Evolutionary conservation across 2,797 vertebrate species (phyloP).

Genomic region (Thalassophryne amazonica): DNA sequence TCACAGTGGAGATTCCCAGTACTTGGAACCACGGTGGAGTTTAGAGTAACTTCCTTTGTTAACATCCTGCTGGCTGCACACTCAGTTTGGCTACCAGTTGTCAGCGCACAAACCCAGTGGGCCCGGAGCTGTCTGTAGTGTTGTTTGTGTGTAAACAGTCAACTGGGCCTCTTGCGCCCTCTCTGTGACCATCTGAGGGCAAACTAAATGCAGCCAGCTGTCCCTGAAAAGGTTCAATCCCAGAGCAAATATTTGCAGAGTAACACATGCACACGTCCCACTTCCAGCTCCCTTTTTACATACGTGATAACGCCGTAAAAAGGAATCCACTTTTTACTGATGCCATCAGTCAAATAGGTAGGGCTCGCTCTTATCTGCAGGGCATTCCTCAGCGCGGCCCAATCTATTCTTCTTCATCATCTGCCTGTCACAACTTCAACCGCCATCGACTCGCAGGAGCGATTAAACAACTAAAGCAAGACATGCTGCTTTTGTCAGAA

Average conservation of each 20-base stretch:
- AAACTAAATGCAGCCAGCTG: conserved; percentile 20
- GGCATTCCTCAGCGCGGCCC: conserved; percentile 65
- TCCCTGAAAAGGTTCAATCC: neutral
- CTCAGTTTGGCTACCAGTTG: conserved; percentile 30
- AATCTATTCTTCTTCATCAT: too few relatives aligned
- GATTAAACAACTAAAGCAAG: neutral
- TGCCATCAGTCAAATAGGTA: conserved; percentile 72
- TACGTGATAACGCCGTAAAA: conserved; percentile 36
- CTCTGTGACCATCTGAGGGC: conserved; percentile 30
- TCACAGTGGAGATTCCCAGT: conserved; percentile 1
- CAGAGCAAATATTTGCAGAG: conserved; percentile 33
- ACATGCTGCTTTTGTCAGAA: neutral
- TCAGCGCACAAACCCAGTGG: conserved; percentile 29
- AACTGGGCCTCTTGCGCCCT: conserved; percentile 22
- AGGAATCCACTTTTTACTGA: conserved; percentile 63
- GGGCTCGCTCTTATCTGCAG: conserved; percentile 43
- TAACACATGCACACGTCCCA: conserved; percentile 4
- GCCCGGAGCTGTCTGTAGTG: conserved; percentile 31
- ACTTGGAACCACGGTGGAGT: conserved; percentile 15
- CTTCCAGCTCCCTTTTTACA: conserved; percentile 19
- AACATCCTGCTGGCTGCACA: conserved; percentile 52
- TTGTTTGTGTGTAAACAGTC: conserved; percentile 70
- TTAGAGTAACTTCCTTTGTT: conserved; percentile 43
- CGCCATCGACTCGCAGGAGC: too few relatives aligned
- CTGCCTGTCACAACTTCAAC: too few relatives aligned